Conservation (phyloP, 2,888 invertebrate species). For the Tiliacea aurago region DNA sequence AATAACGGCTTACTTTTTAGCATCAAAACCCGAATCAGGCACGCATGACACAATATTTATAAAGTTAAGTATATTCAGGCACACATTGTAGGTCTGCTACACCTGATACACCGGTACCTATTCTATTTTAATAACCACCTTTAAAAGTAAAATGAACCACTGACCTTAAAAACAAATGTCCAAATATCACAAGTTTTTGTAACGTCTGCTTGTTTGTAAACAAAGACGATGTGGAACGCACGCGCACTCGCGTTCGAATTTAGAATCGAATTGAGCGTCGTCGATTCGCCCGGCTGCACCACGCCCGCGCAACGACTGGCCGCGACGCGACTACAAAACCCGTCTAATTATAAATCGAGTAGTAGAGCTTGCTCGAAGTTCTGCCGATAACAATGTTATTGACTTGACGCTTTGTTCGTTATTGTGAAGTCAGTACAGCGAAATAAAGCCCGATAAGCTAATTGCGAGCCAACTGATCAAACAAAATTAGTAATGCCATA, state of each 20-base stretch:
- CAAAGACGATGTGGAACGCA: constrained; percentile 63
- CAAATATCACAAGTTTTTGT: constrained; percentile 32
- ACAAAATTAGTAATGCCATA: constrained; percentile 22
- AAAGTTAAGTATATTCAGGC: background rate
- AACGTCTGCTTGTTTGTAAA: constrained; percentile 70
- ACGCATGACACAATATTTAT: constrained; percentile 14
- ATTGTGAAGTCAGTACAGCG: constrained; percentile 7
- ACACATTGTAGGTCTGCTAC: too few species aligned
- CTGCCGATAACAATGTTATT: constrained; percentile 57
- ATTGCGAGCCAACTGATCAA: constrained; percentile 9
- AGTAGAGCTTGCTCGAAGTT: constrained; percentile 42
- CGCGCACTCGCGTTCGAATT: constrained; percentile 57
- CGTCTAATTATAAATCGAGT: constrained; percentile 70
- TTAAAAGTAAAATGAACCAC: constrained; percentile 18
- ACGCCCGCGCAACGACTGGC: constrained; percentile 59
- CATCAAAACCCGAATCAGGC: constrained; percentile 18
- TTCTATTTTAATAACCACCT: background rate
- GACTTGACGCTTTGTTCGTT: constrained; percentile 37
- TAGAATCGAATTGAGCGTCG: constrained; percentile 54
- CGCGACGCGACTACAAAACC: constrained; percentile 47
- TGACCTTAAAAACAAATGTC: constrained; percentile 43
- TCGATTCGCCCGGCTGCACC: constrained; percentile 46
- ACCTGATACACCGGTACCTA: too few species aligned
- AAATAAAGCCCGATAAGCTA: constrained; percentile 33
- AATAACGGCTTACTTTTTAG: constrained; percentile 34